Conservation (phyloP, 2,888 invertebrate genomes). For the Lasioglossum leucozonium region DNA sequence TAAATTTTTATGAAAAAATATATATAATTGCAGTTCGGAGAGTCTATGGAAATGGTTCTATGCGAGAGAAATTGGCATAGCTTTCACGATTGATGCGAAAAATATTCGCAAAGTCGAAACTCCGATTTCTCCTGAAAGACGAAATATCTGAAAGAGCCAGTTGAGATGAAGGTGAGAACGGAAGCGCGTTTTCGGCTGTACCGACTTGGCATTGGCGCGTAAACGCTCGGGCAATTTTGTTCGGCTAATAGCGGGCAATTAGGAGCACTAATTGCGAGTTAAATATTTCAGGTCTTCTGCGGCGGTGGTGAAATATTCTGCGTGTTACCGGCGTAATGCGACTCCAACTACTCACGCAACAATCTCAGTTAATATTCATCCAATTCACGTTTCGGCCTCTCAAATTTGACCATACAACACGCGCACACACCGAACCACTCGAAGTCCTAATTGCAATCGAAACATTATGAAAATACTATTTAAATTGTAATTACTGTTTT, state of each 20-base stretch:
- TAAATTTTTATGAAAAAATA: no score
- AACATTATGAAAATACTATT: not conserved
- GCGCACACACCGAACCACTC: not conserved
- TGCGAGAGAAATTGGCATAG: not conserved
- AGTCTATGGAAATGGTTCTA: not conserved
- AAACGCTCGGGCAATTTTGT: constrained; percentile 13
- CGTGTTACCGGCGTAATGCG: constrained; percentile 25
- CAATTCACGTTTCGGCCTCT: not conserved
- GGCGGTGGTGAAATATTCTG: constrained; percentile 10
- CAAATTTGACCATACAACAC: not conserved
- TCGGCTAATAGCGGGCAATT: constrained; percentile 29
- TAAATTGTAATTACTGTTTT: not conserved
- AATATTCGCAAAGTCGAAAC: not conserved
- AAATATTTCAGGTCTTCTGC: constrained; percentile 31
- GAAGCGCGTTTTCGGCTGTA: not conserved
- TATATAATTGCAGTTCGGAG: not conserved
- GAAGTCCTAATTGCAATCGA: not conserved
- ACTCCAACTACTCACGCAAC: constrained; percentile 5
- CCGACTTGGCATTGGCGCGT: constrained; percentile 22
- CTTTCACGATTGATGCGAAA: not conserved
- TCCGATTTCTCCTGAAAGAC: not conserved
- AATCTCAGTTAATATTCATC: constrained; percentile 12
- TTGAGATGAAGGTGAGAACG: not conserved
- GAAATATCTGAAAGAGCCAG: not conserved
- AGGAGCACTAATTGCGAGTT: constrained; percentile 42